Evolutionary conservation across 2,888 invertebrate genomes (phyloP).

Genomic region (Gonocerus acuteangulatus): DNA sequence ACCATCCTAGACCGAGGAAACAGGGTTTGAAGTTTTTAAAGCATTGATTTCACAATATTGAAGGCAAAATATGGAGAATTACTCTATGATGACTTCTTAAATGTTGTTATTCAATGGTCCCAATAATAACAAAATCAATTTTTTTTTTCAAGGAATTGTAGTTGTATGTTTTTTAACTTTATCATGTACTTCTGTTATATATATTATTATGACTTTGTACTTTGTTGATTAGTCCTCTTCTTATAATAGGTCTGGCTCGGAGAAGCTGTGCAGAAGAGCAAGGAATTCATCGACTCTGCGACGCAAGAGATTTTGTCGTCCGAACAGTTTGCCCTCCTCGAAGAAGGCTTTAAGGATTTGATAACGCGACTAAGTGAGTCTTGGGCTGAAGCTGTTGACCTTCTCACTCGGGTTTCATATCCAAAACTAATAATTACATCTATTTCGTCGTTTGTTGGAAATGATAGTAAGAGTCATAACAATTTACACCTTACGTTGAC

Average conservation of each 20-base stretch:
- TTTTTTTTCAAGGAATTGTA: too few species aligned
- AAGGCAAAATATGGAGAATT: too few species aligned
- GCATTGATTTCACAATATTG: too few species aligned
- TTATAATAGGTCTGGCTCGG: conserved; percentile 16
- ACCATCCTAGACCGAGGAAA: too few species aligned
- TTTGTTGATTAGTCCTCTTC: too few species aligned
- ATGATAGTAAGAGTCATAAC: conserved; percentile 23
- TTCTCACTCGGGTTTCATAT: conserved; percentile 4
- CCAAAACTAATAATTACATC: conserved; percentile 17
- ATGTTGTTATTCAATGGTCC: too few species aligned
- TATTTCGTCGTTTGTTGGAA: conserved; percentile 23
- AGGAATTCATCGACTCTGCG: conserved; percentile 9
- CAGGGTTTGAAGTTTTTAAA: too few species aligned
- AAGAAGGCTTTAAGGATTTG: conserved; percentile 12
- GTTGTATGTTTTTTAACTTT: too few species aligned
- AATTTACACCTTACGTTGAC: neutral
- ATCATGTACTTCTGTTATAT: too few species aligned
- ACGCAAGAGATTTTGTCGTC: conserved; percentile 6
- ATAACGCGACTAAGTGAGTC: conserved; percentile 18
- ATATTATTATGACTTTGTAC: too few species aligned
- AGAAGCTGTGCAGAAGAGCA: conserved; percentile 12
- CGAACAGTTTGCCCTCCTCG: conserved; percentile 1
- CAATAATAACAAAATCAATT: too few species aligned
- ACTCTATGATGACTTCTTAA: too few species aligned
- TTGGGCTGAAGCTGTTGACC: conserved; percentile 1